Base-by-base conservation (phyloP, 1,140 invertebrate species). In the Drosophila eugracilis region DNA sequence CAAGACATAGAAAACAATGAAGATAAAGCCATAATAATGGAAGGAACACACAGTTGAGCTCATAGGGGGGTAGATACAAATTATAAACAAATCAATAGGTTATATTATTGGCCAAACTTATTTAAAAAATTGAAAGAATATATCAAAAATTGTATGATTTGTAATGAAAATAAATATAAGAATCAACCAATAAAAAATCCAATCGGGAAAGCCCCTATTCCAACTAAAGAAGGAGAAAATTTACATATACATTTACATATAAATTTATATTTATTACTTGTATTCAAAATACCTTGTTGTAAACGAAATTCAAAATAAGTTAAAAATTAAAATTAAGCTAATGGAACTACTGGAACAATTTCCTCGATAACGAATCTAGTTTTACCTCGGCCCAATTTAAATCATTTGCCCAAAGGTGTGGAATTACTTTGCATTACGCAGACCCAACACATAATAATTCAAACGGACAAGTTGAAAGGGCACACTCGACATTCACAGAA, bases 291-390 rank as follows among this genome's bases (percentile, higher is more conserved):
- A 7, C 15, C 36, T 36, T 4, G 34, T 36, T 9, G 14, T 36
- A 15, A 36, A 39, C 17, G 15, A 39, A 17, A 39, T 39, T 19
- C 36, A 39, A 39, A 39, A 17, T 39, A 39, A 39, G 7, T 19
- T 39, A 39, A 36, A 39, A 6, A 39, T 39, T 9, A 6, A 39
- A 9, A 39, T 7, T 15, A 36, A 36, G 14, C 1, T 36, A 36
- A 19, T 39, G 15, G 36, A 39, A 39, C 7, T 39, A 37, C 34
- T 36, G 5, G 2, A 36, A 15, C 15, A 39, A 9, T 36, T 36
- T 36, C 34, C 14, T 1, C 15, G n/a, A 39, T 9, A 19, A 10
- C 4, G 6, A 10, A 19, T 1, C 36, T 1, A 39, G 36, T 9
- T 39, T 39, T 10, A 17, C 17, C 36, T 39, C 36, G 7, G 36